Percentiles rank a stretch among this genome's conserved stretches.
Evolutionary conservation across 2,888 invertebrate species (phyloP).

Genomic region (Xestia ashworthii): DNA sequence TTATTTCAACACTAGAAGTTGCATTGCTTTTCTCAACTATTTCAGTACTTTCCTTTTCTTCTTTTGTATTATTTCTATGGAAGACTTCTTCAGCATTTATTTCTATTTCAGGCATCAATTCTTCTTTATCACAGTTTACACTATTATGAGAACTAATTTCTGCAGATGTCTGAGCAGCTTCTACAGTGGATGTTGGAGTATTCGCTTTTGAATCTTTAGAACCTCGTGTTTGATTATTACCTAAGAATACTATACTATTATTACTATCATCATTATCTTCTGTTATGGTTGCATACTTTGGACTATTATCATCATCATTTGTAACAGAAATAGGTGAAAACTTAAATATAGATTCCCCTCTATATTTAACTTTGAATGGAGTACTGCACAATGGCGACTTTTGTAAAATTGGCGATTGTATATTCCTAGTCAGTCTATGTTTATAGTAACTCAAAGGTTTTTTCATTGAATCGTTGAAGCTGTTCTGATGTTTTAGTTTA

Average conservation of each 20-base stretch:
- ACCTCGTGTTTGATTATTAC: conserved; percentile 49
- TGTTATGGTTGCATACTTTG: conserved; percentile 63
- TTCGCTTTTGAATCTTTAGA: conserved; percentile 41
- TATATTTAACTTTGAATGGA: conserved; percentile 83
- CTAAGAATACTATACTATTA: conserved; percentile 64
- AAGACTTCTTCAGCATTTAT: conserved; percentile 5
- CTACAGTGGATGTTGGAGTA: not conserved
- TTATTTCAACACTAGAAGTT: conserved; percentile 58
- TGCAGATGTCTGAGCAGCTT: not conserved
- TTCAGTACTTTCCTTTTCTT: conserved; percentile 12
- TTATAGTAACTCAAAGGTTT: conserved; percentile 54
- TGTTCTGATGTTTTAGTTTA: conserved; percentile 67
- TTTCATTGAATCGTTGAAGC: conserved; percentile 65
- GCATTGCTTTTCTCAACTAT: conserved; percentile 18
- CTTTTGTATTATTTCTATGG: conserved; percentile 14
- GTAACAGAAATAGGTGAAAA: conserved; percentile 81
- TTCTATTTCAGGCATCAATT: conserved; percentile 1
- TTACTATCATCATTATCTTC: conserved; percentile 69
- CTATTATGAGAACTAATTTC: conserved; percentile 17
- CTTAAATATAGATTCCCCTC: conserved; percentile 83
- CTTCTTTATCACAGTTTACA: conserved; percentile 21
- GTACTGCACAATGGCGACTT: conserved; percentile 85
- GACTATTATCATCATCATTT: conserved; percentile 68
- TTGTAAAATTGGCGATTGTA: conserved; percentile 70
- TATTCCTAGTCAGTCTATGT: conserved; percentile 72